Evolutionary conservation across 1,140 invertebrate species (phyloP).

Genomic region (Caenorhabditis tropicalis): DNA sequence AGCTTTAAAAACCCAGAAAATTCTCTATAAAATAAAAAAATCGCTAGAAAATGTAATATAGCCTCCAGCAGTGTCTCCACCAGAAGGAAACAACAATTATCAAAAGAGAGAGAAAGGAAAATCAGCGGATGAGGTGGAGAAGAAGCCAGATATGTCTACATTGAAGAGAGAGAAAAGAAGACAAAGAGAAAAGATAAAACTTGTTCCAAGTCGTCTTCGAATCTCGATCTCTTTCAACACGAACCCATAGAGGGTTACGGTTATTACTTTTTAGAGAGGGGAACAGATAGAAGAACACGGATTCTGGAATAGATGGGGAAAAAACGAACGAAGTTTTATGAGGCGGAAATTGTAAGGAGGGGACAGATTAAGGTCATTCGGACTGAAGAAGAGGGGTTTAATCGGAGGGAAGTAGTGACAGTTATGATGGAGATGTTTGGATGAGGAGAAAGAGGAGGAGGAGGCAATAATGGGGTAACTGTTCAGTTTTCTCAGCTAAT

Average conservation of each 20-base stretch:
- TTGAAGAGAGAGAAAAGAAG: background rate
- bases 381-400: background rate
- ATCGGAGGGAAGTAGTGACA: background rate
- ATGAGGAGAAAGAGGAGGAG: background rate
- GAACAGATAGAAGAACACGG: background rate
- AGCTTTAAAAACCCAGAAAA: no score
- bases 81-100: no score
- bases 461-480: no score
- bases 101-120: background rate
- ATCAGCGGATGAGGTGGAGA: background rate
- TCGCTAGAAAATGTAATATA: no score
- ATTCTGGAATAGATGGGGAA: background rate
- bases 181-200: background rate
- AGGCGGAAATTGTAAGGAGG: constrained; percentile 29
- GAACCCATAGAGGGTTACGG: background rate
- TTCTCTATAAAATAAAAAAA: no score
- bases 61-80: no score
- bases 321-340: background rate
- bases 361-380: constrained; percentile 23
- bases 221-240: background rate
- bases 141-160: no score
- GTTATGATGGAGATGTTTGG: background rate
- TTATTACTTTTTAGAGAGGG: background rate
- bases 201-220: background rate
- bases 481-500: no score